Base-by-base conservation (phyloP, 2,797 vertebrate genomes). In the Brachyalestes nurse region DNA sequence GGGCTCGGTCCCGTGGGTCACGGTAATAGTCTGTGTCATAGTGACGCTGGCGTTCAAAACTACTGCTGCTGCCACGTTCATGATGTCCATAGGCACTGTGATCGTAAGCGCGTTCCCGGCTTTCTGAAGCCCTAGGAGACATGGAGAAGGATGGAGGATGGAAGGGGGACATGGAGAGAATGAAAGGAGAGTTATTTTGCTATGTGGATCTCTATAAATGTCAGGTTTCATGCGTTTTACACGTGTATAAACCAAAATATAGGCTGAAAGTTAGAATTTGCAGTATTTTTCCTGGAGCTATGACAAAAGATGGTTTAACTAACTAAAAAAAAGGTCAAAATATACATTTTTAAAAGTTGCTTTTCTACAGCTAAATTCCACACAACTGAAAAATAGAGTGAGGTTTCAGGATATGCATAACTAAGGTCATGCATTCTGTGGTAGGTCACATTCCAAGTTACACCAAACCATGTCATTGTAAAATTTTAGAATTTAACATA, bases 11-110 rank as follows among this genome's bases (percentile, higher is more conserved):
- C 66, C 97, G 94, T 83, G 96, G 93, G 62, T 99, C 97, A 84
- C 97, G 96, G 89, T 98, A 99, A 93, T 98, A 99, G 94, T 99
- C 98, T 85, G 97, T 94, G 90, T 99, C 98, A 77, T 99, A 99
- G 94, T 99, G 98, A 88, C 97, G 95, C 51, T 97, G 97, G 72
- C 97, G 96, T 91, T 99, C 97, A 87, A 99, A 99, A 89, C 95
- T 93, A 90, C 92, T 83, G 93, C 91, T 91, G 90, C 92, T 84
- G 93, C 93, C 95, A 88, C 98, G 96, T 91, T 99, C 98, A 83
- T 99, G 98, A 95, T 99, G 98, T 97, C 97, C 98, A 91, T 99
- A 99, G 95, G 97, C 95, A 96, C 95, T 96, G 94, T 99, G 97
- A 94, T 99, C 98, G 88, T 99, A 99, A 84, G 95, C 92, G 93